A percentile compares a stretch with the other conserved stretches of the same genome.
phyloP scores from a whole-genome alignment of 2,888 invertebrate genomes.

The Stenoptilia bipunctidactyla region DNA sequence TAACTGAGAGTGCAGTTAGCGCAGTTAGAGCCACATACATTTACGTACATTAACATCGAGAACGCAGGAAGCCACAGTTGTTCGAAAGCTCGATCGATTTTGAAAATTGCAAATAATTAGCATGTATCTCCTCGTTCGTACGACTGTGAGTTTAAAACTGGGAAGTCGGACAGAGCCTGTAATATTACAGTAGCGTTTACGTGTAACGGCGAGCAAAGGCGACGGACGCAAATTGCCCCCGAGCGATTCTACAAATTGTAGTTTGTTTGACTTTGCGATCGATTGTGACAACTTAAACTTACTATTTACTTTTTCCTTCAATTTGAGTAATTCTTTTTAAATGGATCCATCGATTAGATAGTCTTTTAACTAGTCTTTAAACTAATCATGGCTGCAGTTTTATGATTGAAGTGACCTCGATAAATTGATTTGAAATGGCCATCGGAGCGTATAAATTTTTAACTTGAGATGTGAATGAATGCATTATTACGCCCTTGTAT shows the following conservation, averaged over 20 bases:
- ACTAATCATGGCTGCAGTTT: no score
- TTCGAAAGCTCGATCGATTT: conserved; percentile 65
- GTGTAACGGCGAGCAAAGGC: conserved; percentile 59
- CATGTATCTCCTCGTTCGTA: conserved; percentile 59
- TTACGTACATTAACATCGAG: conserved; percentile 21
- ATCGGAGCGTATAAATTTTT: no score
- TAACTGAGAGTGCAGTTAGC: background rate
- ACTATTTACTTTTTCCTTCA: background rate
- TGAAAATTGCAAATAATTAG: conserved; percentile 70
- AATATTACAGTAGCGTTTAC: conserved; percentile 69
- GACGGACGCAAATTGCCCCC: conserved; percentile 65
- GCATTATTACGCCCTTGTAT: conserved; percentile 14
- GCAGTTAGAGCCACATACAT: background rate
- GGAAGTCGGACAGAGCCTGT: conserved; percentile 56
- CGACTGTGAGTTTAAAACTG: conserved; percentile 58
- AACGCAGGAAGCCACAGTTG: conserved; percentile 59
- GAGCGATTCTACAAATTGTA: conserved; percentile 63
- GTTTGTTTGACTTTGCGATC: conserved; percentile 30
- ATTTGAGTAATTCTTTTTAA: background rate
- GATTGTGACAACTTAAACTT: conserved; percentile 25
- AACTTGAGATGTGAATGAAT: no score
- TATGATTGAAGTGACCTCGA: no score
- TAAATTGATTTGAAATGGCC: no score
- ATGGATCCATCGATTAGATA: background rate
- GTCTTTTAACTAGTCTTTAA: background rate